A percentile compares a stretch with the other conserved stretches of the same genome.
phyloP scores from a whole-genome alignment of 2,113 vertebrate species.

The Pongo pygmaeus region DNA sequence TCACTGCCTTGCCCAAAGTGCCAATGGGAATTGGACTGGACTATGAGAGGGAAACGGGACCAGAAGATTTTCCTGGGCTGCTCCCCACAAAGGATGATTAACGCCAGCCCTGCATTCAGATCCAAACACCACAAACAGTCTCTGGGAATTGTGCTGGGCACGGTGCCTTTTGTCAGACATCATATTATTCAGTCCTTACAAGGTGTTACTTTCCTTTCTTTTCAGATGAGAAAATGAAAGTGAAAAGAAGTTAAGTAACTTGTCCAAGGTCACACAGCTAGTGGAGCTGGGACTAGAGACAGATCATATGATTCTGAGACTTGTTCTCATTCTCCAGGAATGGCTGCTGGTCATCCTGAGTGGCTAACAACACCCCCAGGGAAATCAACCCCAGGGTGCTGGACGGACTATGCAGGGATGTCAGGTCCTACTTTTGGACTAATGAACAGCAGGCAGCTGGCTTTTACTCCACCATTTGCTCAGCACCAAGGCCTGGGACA shows the following conservation, averaged over 20 bases:
- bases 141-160: background rate
- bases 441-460: background rate
- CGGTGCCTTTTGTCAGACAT: background rate
- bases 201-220: background rate
- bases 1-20: background rate
- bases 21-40: background rate
- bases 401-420: background rate
- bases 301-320: background rate
- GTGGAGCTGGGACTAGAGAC: background rate
- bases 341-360: background rate
- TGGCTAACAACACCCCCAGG: rapidly evolving
- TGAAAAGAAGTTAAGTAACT: background rate
- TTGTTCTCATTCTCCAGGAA: background rate
- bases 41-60: background rate
- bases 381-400: background rate
- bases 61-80: background rate
- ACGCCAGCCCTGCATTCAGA: background rate
- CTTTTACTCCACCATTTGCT: background rate
- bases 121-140: background rate
- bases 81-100: background rate
- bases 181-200: background rate
- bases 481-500: background rate
- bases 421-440: background rate
- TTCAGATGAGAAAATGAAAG: slow-evolving; percentile 24
- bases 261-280: background rate